phyloP scores from a whole-genome alignment of 2,113 vertebrate species.

The Heterotilapia buettikoferi region DNA sequence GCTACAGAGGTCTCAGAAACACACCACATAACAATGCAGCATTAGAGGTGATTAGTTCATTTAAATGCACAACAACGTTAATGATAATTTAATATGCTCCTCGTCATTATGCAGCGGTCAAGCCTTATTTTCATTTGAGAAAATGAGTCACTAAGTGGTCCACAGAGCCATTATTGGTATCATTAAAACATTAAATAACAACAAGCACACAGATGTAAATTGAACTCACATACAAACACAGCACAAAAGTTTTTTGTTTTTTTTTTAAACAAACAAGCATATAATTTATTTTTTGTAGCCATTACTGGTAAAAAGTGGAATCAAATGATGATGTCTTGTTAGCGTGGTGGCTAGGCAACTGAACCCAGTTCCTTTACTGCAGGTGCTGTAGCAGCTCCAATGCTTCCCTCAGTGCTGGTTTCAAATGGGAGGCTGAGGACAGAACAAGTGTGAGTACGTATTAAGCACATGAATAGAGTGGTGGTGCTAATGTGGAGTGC shows the following conservation, averaged over 20 bases:
- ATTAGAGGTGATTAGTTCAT: neutral
- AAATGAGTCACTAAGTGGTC: neutral
- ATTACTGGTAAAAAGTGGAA: constrained; percentile 17
- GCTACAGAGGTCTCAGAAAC: neutral
- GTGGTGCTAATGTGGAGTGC: neutral
- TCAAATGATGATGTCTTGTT: constrained; percentile 35
- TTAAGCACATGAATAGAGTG: neutral
- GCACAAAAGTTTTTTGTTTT: neutral
- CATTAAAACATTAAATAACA: neutral
- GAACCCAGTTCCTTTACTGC: constrained; percentile 33
- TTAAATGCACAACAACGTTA: neutral
- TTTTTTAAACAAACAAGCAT: neutral
- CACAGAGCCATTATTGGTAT: neutral
- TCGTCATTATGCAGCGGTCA: neutral
- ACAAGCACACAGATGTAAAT: neutral
- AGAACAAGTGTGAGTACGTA: neutral
- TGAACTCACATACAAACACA: neutral
- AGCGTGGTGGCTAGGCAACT: constrained; percentile 56
- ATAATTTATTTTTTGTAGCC: neutral
- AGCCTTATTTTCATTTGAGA: neutral
- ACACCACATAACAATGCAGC: neutral
- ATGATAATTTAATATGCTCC: neutral
- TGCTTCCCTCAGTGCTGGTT: neutral
- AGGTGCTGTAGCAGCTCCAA: neutral
- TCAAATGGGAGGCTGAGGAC: neutral